Percentiles rank a stretch among this genome's conserved stretches.
Conservation (phyloP, 1,140 invertebrate genomes). For the Schmidtea mediterranea region DNA sequence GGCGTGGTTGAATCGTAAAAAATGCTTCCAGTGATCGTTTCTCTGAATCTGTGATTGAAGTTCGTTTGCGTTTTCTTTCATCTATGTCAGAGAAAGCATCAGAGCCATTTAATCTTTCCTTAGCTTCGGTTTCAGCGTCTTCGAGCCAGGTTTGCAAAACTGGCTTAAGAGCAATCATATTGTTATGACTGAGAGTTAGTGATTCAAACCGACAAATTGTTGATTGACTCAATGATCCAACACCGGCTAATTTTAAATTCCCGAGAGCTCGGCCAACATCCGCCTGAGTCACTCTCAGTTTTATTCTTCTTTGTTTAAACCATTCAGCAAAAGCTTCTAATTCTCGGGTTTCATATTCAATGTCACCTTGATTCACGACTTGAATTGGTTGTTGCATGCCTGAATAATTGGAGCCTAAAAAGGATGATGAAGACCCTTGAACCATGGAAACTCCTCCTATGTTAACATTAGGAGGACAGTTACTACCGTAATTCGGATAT, state of each 20-base stretch:
- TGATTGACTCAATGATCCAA: slow-evolving; percentile 72
- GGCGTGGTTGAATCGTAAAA: slow-evolving; percentile 36
- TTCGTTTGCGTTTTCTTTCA: slow-evolving; percentile 81
- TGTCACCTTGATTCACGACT: background rate
- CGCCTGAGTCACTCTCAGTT: slow-evolving; percentile 73
- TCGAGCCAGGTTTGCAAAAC: slow-evolving; percentile 87
- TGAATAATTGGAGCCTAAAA: too few species aligned
- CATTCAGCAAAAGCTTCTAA: slow-evolving; percentile 48
- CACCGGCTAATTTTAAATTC: slow-evolving; percentile 73
- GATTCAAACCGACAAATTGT: slow-evolving; percentile 41
- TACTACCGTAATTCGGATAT: too few species aligned
- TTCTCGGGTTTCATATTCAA: slow-evolving; percentile 4
- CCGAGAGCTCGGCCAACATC: slow-evolving; percentile 81
- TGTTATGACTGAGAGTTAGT: slow-evolving; percentile 67
- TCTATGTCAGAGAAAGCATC: slow-evolving; percentile 36
- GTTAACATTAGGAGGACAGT: too few species aligned
- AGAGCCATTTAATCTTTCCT: slow-evolving; percentile 3
- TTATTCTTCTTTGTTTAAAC: slow-evolving; percentile 80
- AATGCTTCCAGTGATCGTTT: slow-evolving; percentile 58
- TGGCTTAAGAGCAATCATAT: slow-evolving; percentile 88
- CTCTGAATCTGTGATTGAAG: slow-evolving; percentile 82
- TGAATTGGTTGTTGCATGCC: too few species aligned
- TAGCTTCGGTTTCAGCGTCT: slow-evolving; percentile 41
- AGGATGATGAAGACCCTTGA: too few species aligned
- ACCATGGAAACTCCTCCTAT: too few species aligned